phyloP scores from a whole-genome alignment of 2,113 vertebrate species.

The Hippocampus guttulatus region DNA sequence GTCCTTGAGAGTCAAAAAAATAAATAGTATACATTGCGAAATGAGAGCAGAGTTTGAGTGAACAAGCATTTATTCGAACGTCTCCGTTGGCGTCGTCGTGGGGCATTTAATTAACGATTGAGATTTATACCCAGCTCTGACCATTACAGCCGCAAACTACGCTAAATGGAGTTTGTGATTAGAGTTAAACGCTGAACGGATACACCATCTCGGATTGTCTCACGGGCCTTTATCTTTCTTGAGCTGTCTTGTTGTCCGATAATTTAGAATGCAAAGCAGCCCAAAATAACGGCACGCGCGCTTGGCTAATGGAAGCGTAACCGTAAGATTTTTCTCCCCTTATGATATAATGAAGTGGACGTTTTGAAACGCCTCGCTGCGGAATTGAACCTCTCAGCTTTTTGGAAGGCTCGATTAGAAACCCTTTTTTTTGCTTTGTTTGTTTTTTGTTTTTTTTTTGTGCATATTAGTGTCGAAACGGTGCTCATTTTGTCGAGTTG shows the following conservation, averaged over 20 bases:
- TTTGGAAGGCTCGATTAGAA: conserved; percentile 1
- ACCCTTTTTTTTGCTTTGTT: neutral
- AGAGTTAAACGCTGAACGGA: neutral
- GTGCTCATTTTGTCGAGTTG: conserved; percentile 4
- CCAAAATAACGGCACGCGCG: neutral
- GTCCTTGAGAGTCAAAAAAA: neutral
- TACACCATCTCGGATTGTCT: neutral
- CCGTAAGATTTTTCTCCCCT: neutral
- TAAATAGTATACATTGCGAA: neutral
- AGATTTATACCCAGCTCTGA: neutral
- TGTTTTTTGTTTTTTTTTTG: neutral
- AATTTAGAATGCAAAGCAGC: neutral
- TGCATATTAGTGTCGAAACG: conserved; percentile 18
- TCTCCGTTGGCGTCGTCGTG: neutral
- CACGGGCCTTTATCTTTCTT: conserved; percentile 1
- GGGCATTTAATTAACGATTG: neutral
- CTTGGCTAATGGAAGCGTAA: neutral
- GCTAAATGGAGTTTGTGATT: conserved; percentile 7
- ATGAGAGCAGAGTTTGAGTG: neutral
- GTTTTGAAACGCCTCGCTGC: conserved; percentile 14
- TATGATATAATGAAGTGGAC: too few species aligned
- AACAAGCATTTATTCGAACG: neutral
- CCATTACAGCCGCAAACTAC: neutral
- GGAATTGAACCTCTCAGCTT: conserved; percentile 25
- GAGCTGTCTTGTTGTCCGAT: neutral